phyloP scores from a whole-genome alignment of 64 coral and sea anemone genomes.

The Montipora efflorescens region DNA sequence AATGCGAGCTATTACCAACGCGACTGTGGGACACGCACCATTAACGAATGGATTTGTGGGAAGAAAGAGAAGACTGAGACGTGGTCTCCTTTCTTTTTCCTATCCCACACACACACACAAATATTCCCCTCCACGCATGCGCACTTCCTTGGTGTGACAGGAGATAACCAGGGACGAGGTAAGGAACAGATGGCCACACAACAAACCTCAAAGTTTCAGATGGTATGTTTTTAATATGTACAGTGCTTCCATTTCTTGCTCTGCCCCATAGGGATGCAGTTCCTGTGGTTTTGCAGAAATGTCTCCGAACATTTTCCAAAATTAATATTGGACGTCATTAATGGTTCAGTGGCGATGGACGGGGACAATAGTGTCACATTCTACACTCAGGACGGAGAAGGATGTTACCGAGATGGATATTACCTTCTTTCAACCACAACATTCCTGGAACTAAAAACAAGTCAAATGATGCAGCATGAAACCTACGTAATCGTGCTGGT shows the following conservation, averaged over 20 bases:
- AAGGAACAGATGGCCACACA: no score
- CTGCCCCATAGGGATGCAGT: conserved; percentile 56
- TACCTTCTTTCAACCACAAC: conserved; percentile 34
- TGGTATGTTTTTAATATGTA: neutral
- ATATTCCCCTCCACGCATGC: no score
- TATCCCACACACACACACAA: no score
- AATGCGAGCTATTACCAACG: no score
- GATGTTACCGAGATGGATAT: conserved; percentile 62
- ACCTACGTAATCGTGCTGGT: conserved; percentile 48
- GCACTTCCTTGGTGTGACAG: no score
- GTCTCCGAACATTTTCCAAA: conserved; percentile 37
- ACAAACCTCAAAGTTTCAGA: no score
- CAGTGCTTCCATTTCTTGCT: neutral
- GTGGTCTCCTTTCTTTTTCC: no score
- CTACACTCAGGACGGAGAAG: neutral
- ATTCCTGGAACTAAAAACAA: conserved; percentile 30
- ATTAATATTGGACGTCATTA: neutral
- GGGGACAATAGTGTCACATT: neutral
- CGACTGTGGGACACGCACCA: no score
- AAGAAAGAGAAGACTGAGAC: no score
- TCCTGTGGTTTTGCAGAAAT: conserved; percentile 76
- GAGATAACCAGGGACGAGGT: no score
- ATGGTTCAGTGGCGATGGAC: neutral
- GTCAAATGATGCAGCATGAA: conserved; percentile 11
- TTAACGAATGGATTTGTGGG: no score